Percentiles rank a stretch among this genome's conserved stretches.
phyloP scores from a whole-genome alignment of 2,797 vertebrate genomes.

The Pangasius djambal region DNA sequence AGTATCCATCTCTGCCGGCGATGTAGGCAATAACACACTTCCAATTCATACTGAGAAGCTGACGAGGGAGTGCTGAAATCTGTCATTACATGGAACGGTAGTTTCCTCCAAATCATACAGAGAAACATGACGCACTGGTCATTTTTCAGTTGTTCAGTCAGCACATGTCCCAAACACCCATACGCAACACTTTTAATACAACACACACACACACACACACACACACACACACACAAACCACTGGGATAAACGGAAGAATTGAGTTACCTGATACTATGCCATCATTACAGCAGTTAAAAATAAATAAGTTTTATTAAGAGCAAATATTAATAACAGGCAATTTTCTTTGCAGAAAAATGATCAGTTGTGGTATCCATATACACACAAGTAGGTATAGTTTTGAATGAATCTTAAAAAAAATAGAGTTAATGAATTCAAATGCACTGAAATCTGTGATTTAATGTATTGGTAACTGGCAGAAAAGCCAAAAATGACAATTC shows the following conservation, averaged over 20 bases:
- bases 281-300: too few relatives aligned
- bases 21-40: neutral
- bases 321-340: too few relatives aligned
- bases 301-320: too few relatives aligned
- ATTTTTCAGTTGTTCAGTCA: neutral
- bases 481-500: neutral
- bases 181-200: neutral
- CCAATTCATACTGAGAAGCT: neutral
- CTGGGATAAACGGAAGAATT: neutral
- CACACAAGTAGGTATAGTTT: too few relatives aligned
- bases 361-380: too few relatives aligned
- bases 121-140: neutral
- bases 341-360: too few relatives aligned
- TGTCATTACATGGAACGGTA: neutral
- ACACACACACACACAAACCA: neutral
- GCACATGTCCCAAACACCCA: neutral
- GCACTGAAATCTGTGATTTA: neutral
- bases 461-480: neutral
- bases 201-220: neutral
- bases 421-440: neutral
- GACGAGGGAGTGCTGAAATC: neutral
- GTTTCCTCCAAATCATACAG: conserved; percentile 5
- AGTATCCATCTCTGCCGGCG: neutral
- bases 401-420: too few relatives aligned
- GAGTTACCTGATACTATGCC: too few relatives aligned